phyloP scores from a whole-genome alignment of 2,113 vertebrate genomes.

The Antigone vipio region DNA sequence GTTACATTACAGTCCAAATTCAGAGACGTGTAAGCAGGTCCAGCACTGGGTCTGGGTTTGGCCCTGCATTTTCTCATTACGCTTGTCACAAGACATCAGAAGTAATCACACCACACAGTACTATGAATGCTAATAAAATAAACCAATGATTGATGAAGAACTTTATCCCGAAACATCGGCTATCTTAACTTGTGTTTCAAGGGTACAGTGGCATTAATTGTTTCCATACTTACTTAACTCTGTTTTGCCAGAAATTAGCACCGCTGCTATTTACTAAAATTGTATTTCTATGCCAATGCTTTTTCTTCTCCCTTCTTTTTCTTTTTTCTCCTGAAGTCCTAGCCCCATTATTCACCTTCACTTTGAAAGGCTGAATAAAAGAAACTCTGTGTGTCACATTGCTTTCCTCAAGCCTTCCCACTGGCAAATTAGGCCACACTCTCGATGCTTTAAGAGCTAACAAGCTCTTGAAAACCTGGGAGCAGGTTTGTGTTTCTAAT shows the following conservation, averaged over 20 bases:
- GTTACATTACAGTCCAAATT: conserved; percentile 15
- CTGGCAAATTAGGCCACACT: background rate
- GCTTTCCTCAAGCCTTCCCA: conserved; percentile 17
- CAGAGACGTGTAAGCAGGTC: background rate
- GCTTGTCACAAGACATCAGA: conserved; percentile 30
- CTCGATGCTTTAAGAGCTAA: conserved; percentile 28
- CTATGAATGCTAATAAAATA: conserved; percentile 54
- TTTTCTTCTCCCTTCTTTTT: background rate
- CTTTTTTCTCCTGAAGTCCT: background rate
- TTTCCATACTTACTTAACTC: conserved; percentile 31
- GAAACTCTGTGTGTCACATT: background rate
- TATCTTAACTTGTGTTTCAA: conserved; percentile 39
- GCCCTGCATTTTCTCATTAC: conserved; percentile 38
- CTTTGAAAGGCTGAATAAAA: background rate
- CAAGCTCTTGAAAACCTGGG: conserved; percentile 58
- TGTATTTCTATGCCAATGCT: background rate
- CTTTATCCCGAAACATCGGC: conserved; percentile 38
- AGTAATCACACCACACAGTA: conserved; percentile 35
- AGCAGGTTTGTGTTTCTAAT: conserved; percentile 59
- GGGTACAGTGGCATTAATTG: conserved; percentile 16
- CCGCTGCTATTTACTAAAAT: background rate
- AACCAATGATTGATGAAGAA: conserved; percentile 54
- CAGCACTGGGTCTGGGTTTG: background rate
- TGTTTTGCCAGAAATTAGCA: conserved; percentile 35
- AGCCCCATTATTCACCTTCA: background rate